Conservation (phyloP, 2,113 vertebrate species). For the Maccullochella peelii region DNA sequence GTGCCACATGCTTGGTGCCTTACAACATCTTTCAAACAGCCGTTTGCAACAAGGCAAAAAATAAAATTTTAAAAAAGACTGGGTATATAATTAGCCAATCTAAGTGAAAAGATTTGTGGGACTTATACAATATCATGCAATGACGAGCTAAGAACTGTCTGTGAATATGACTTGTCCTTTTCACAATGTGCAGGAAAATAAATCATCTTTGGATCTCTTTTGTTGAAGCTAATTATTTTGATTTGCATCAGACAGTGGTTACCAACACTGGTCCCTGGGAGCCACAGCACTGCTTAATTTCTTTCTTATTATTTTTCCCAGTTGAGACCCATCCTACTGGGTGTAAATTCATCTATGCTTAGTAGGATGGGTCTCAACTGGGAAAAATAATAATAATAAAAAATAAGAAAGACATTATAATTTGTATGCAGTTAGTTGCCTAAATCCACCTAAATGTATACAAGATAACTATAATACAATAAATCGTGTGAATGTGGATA, state of each 20-base stretch:
- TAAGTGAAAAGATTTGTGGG: background rate
- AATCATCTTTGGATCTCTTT: background rate
- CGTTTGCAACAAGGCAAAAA: no score
- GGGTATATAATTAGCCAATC: background rate
- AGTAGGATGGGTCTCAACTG: background rate
- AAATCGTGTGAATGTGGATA: background rate
- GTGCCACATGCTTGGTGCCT: background rate
- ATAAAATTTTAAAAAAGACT: slow-evolving; percentile 2
- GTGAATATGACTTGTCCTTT: background rate
- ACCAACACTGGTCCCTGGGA: background rate
- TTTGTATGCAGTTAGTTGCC: background rate
- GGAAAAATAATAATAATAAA: background rate
- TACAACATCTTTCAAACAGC: no score
- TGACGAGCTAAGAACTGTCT: background rate
- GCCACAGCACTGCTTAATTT: background rate
- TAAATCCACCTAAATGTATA: background rate
- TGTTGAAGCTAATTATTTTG: slow-evolving; percentile 15
- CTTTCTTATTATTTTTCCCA: no score
- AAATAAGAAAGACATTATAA: background rate
- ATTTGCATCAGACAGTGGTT: background rate
- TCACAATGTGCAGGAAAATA: background rate
- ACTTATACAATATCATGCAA: background rate
- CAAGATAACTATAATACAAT: background rate
- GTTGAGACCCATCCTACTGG: no score
- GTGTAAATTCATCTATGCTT: slow-evolving; percentile 3